A percentile compares a stretch with the other conserved stretches of the same genome.
These are phyloP conservation scores for Microctonus aethiopoides DNA, from an alignment of 2,888 invertebrate species.

Conservation along the genomic window DNA sequence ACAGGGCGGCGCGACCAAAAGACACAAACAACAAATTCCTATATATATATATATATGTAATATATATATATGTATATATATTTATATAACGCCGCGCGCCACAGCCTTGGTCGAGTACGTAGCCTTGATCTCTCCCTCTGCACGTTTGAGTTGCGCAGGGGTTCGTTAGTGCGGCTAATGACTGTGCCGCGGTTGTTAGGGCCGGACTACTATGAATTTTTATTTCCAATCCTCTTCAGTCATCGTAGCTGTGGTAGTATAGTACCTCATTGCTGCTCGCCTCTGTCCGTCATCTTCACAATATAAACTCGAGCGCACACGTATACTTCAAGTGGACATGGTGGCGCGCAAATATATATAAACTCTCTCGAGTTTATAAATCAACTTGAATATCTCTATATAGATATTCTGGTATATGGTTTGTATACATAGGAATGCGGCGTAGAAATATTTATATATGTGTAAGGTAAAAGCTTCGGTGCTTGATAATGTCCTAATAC, in stretches of 20 bases:
- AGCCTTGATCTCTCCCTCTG: slow-evolving; percentile 16
- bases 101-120: not conserved
- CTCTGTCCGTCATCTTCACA: not conserved
- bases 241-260: not conserved
- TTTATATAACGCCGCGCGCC: not conserved
- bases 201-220: slow-evolving; percentile 3
- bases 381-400: not conserved
- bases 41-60: too few relatives aligned
- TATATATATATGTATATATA: too few relatives aligned
- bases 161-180: slow-evolving; percentile 39
- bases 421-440: too few relatives aligned
- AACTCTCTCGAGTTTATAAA: not conserved
- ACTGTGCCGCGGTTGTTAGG: slow-evolving; percentile 32
- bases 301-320: not conserved
- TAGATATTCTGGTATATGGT: too few relatives aligned
- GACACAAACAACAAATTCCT: slow-evolving; percentile 1
- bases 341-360: not conserved
- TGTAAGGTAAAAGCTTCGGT: too few relatives aligned
- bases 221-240: not conserved
- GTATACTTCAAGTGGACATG: not conserved
- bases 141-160: slow-evolving; percentile 11
- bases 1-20: not conserved
- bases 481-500: too few relatives aligned
- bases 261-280: not conserved
- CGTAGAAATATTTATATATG: too few relatives aligned